Conservation (phyloP, 1,140 invertebrate genomes). For the Saxidomus purpurata region DNA sequence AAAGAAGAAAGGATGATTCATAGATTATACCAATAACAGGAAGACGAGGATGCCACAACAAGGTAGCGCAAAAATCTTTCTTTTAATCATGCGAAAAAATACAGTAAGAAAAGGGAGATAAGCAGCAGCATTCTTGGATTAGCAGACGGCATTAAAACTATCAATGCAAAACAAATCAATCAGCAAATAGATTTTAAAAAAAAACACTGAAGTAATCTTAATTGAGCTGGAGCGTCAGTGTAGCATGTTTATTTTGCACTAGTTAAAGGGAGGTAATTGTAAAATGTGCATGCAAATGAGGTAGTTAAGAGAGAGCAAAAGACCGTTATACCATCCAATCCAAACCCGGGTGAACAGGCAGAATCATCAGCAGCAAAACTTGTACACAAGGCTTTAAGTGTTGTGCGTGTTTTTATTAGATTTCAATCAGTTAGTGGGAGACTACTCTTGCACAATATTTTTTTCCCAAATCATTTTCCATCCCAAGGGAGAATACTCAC, state of each 20-base stretch:
- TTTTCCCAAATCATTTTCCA: not conserved
- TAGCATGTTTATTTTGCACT: too few species aligned
- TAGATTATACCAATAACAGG: not conserved
- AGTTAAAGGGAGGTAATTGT: not conserved
- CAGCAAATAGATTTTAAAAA: not conserved
- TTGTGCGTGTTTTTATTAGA: not conserved
- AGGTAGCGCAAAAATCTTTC: not conserved
- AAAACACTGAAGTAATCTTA: too few species aligned
- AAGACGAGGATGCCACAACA: not conserved
- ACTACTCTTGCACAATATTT: not conserved
- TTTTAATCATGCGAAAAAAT: not conserved
- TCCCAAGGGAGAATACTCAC: conserved; percentile 88
- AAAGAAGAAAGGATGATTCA: not conserved
- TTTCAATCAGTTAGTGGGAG: not conserved
- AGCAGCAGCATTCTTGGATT: not conserved
- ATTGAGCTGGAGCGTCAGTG: too few species aligned
- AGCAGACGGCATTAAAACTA: not conserved
- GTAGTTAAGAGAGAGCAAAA: not conserved
- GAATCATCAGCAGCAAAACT: not conserved
- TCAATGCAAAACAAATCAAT: not conserved
- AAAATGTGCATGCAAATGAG: conserved; percentile 10
- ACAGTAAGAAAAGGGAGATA: not conserved
- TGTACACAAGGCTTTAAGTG: not conserved
- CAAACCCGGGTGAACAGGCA: not conserved
- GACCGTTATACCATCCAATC: not conserved